These are phyloP conservation scores for Heliconius sara DNA, from an alignment of 2,888 invertebrate species.

Conservation along the genomic window DNA sequence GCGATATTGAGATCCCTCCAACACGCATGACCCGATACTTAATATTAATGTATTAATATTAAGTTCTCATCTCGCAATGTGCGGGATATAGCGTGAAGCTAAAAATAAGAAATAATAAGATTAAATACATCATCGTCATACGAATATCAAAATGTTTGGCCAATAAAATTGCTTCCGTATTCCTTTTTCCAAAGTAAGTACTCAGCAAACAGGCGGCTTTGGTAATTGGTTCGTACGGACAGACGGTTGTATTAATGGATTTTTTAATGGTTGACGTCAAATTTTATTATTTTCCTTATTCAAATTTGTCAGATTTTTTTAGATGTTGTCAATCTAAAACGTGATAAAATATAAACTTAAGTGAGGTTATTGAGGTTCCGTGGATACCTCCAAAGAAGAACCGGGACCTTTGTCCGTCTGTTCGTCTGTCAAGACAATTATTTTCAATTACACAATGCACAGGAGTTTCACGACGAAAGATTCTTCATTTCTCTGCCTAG, in stretches of 20 bases:
- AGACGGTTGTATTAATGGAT: conserved; percentile 24
- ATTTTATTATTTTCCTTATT: conserved; percentile 16
- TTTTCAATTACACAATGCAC: neutral
- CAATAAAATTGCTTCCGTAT: conserved; percentile 33
- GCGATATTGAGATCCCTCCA: too few species aligned
- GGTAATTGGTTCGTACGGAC: conserved; percentile 30
- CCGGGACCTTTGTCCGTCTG: too few species aligned
- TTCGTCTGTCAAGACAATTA: neutral
- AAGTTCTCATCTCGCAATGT: too few species aligned
- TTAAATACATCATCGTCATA: neutral
- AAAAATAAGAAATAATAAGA: too few species aligned
- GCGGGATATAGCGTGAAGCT: too few species aligned
- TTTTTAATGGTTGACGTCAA: conserved; percentile 19
- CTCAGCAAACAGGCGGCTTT: conserved; percentile 24
- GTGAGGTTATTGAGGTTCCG: too few species aligned
- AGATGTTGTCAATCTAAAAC: conserved; percentile 5
- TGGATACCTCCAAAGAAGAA: too few species aligned
- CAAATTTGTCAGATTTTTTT: neutral
- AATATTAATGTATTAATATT: too few species aligned
- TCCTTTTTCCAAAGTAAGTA: conserved; percentile 21
- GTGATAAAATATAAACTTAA: neutral
- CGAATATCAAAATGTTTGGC: conserved; percentile 37
- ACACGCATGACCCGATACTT: too few species aligned
- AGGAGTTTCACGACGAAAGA: neutral
- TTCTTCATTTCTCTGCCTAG: neutral